Conservation (phyloP, 2,888 invertebrate genomes). For the Fissipunctia ypsillon region DNA sequence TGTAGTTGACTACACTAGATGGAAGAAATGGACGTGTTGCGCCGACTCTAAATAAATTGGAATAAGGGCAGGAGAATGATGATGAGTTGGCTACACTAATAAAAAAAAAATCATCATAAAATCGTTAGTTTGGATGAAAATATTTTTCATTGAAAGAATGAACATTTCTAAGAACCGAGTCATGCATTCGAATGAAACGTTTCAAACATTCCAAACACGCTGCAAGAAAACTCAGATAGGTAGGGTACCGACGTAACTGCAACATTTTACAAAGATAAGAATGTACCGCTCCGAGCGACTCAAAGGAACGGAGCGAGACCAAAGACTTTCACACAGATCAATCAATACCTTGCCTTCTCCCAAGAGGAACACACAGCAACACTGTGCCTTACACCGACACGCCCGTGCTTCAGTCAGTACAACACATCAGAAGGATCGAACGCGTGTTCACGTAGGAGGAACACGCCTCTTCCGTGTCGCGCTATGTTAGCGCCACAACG, state of each 20-base stretch:
- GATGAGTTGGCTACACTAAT: too few relatives aligned
- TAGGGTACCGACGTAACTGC: constrained; percentile 25
- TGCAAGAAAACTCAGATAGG: constrained; percentile 22
- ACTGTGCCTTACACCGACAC: constrained; percentile 40
- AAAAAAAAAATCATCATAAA: background rate
- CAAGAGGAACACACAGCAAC: constrained; percentile 47
- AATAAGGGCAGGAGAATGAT: too few relatives aligned
- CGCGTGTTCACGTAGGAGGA: constrained; percentile 46
- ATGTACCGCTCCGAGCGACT: constrained; percentile 43
- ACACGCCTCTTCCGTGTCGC: constrained; percentile 60
- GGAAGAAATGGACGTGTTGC: too few relatives aligned
- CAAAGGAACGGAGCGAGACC: constrained; percentile 58
- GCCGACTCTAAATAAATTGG: too few relatives aligned
- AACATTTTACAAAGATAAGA: constrained; percentile 55
- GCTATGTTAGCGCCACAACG: constrained; percentile 23
- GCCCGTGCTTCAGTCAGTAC: constrained; percentile 20
- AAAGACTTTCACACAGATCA: constrained; percentile 60
- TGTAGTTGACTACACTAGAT: background rate
- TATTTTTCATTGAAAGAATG: constrained; percentile 5
- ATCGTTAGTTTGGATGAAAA: background rate
- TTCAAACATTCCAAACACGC: constrained; percentile 40
- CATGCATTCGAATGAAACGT: constrained; percentile 18
- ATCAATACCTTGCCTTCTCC: constrained; percentile 54
- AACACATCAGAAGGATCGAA: constrained; percentile 41
- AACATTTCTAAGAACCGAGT: constrained; percentile 9